Base-by-base conservation (phyloP, 64 coral and sea anemone species). In the Cladopsammia gracilis region DNA sequence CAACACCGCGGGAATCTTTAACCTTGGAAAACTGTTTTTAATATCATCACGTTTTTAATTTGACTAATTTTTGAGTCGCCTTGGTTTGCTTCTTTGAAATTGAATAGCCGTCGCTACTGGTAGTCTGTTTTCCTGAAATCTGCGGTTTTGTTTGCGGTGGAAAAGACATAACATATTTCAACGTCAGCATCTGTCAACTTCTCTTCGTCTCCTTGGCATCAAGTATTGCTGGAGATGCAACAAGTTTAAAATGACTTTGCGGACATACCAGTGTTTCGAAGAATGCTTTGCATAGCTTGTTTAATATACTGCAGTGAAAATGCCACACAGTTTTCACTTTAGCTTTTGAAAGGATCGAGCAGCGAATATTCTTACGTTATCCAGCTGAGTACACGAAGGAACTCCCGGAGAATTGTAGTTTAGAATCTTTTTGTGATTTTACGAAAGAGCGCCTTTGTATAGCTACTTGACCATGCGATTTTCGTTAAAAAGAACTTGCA, bases 401-500 rank as follows among this genome's bases (percentile, higher is more conserved):
- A 34, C 34, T 34, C 34, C 34, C 0, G 34, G 34, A 1, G 34
- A 34, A 34, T 34, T 34, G 34, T 34, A 34, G 34, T 34, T 34
- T 34, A 34, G 34, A n/a, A 16, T 9, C 12, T 65, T 83, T 7
- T 50, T 22, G 5, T 65, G 13, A 64, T 64, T 12, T 4, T 66
- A 19, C 62, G 0, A 66, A 16, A 82, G 43, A 45, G 19, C 64
- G 10, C 45, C 62, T 20, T 50, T 49, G 42, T 51, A 15, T 64
- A 19, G 47, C 44, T 16, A 5, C 11, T 48, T 25, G 43, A n/a
- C 49, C 43, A 67, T 84, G 80, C 62, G 92, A 64, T 84, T 94
- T 54, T 56, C 53, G 14, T 82, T 94, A 43, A 94, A 44, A 84
- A 94, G 77, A 94, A 83, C 77, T 51, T 87, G 86, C 23, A 94